Base-by-base conservation (phyloP, 2,113 vertebrate genomes). In the Ia io region DNA sequence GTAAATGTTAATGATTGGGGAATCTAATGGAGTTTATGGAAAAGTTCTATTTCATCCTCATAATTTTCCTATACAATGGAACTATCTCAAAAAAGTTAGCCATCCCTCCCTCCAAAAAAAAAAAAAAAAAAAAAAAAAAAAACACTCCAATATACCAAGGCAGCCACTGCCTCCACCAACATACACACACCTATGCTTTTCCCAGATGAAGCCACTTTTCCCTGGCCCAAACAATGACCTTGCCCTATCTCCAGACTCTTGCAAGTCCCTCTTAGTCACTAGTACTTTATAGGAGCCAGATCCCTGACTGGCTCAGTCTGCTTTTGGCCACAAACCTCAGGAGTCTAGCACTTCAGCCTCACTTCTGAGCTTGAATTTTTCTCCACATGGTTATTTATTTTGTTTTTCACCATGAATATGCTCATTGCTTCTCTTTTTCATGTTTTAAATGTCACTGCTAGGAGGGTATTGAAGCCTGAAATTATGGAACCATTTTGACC, bases 381-480 rank as follows among this genome's bases (percentile, higher is more conserved):
- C 49, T 63, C 25, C 74, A 35, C 32, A 73, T n/a, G 37, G n/a
- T 63, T 74, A 90, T 47, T 93, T 59, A 69, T 47, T n/a, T 32
- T 92, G 11, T 32, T 85, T 92, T 87, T 61, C 23, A 93, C 28
- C 18, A 16, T 30, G 86, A 87, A 17, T 77, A 9, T 73, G 44
- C 65, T 4, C 42, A 59, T n/a, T 13, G 28, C n/a, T 88, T 84
- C 67, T 32, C 44, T 23, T 17, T 77, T 80, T 76, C 65, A 25
- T 69, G 65, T 73, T 95, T 88, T 90, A 84, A 89, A 87, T 51
- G 12, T 35, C 42, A 84, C 25, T 71, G 76, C n/a, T 63, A 56
- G 51, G 42, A 79, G 17, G 85, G 13, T 32, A 67, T 86, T 63
- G 18, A 96, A 87, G 35, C 14, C 51, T 84, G 61, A 96, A 96